Evolutionary conservation across 2,888 invertebrate genomes (phyloP).

Genomic region (Ryuthela nishihirai): DNA sequence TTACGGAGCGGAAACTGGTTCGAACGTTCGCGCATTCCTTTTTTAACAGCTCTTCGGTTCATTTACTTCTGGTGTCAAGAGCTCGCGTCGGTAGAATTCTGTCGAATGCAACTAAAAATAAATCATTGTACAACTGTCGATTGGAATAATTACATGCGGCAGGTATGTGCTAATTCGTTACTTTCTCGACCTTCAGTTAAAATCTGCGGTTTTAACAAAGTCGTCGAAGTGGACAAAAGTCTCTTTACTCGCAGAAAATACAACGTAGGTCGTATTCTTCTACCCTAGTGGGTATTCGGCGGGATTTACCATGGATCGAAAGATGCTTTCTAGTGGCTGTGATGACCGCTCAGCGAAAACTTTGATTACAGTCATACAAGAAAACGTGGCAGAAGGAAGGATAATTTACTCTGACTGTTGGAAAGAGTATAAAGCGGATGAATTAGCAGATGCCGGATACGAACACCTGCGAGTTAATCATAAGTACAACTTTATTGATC

Average conservation of each 20-base stretch:
- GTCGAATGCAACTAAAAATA: neutral
- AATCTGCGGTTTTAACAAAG: neutral
- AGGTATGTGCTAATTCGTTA: neutral
- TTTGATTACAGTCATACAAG: too few species aligned
- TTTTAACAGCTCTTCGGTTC: neutral
- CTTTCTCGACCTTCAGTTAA: neutral
- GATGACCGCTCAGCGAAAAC: too few species aligned
- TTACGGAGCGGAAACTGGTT: too few species aligned
- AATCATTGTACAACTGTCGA: neutral
- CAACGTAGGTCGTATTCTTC: neutral
- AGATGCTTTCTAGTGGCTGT: too few species aligned
- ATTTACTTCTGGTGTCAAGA: constrained; percentile 1
- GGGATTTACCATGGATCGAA: too few species aligned
- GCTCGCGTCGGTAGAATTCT: neutral
- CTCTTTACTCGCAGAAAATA: neutral
- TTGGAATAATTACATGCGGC: neutral
- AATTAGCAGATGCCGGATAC: too few species aligned
- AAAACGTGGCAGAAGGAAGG: too few species aligned
- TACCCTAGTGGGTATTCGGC: neutral
- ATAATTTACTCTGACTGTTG: too few species aligned
- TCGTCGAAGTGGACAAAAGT: neutral
- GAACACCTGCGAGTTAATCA: too few species aligned
- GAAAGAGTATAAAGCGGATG: too few species aligned
- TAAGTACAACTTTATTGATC: too few species aligned
- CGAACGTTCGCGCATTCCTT: too few species aligned